Evolutionary conservation across 2,797 vertebrate genomes (phyloP).

Genomic region (Danio tinwini): DNA sequence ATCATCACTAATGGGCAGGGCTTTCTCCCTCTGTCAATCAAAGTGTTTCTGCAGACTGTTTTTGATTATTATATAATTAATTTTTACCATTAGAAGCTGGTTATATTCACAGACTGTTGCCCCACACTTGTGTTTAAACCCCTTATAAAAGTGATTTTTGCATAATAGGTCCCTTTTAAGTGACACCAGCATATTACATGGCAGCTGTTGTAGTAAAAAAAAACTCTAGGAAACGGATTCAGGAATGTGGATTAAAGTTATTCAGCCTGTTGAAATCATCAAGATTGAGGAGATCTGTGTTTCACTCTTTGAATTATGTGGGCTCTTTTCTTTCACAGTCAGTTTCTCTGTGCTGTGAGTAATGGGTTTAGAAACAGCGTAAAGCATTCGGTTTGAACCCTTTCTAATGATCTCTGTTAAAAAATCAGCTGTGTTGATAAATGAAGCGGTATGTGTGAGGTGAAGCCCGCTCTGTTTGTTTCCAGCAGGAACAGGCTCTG

Average conservation of each 20-base stretch:
- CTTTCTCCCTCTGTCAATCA: no score
- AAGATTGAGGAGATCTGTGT: conserved; percentile 1
- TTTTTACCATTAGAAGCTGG: no score
- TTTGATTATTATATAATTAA: no score
- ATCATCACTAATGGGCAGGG: no score
- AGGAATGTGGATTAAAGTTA: conserved; percentile 8
- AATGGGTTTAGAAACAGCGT: conserved; percentile 12
- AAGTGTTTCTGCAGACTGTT: no score
- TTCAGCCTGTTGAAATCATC: background rate
- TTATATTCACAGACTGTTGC: no score
- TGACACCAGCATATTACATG: background rate
- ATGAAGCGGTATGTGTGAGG: background rate
- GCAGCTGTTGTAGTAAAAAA: conserved; percentile 11
- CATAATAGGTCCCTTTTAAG: no score
- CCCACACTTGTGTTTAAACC: no score
- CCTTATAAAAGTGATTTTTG: no score
- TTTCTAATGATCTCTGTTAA: conserved; percentile 12
- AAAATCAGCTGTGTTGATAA: conserved; percentile 21
- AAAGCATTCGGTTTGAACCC: background rate
- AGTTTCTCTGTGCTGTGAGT: conserved; percentile 11
- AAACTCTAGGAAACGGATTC: background rate
- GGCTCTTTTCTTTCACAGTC: background rate
- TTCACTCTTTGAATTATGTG: background rate
- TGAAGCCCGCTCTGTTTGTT: conserved; percentile 21
- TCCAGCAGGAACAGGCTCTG: background rate